Base-by-base conservation (phyloP, 2,888 invertebrate species). In the Corbicula japonica region DNA sequence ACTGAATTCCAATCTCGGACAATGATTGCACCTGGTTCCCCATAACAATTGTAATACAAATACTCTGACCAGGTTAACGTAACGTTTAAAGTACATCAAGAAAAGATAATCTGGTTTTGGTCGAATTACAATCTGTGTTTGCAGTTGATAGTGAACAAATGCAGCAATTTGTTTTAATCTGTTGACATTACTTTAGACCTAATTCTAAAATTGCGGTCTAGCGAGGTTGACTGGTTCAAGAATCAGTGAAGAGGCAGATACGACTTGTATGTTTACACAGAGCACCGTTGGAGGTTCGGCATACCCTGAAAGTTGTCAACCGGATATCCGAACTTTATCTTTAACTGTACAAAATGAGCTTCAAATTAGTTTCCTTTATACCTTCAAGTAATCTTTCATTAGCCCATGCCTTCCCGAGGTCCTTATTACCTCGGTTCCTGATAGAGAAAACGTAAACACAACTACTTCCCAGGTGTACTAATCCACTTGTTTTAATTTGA, bases 281-380 rank as follows among this genome's bases (percentile, higher is more conserved):
- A 28, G 26, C 65, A 38, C 65, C 52, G 38, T 35, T 38, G 52
- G 66, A 54, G 66, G 66, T 54, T 41, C 52, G 54, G 30, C 8
- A 38, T 26, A 41, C 26, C 21, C 41, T 38, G 28, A 38, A 50
- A 54, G 26, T 41, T 38, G 66, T 66, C 66, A 66, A 21, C 23
- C 38, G 21, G 54, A 30, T 54, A 41, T n/a, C n/a, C 26, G 18
- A n/a, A 26, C 8, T 21, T 54, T 66, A 66, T 66, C 66, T 66
- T 66, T 54, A 54, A 66, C 66, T 58, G 46, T 58, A 46, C n/a
- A 58, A 58, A 58, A 58, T 58, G 58, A 32, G 10, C 32, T 58
- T 44, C 32, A 46, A 58, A 69, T 58, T 69, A 58, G 34, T 35
- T 58, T 58, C 8, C 58, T 35, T 58, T 41, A 26, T 66, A 21